Percentiles rank a stretch among this genome's conserved stretches.
phyloP scores from a whole-genome alignment of 2,888 invertebrate species.

The Cryptophagus acutangulus region DNA sequence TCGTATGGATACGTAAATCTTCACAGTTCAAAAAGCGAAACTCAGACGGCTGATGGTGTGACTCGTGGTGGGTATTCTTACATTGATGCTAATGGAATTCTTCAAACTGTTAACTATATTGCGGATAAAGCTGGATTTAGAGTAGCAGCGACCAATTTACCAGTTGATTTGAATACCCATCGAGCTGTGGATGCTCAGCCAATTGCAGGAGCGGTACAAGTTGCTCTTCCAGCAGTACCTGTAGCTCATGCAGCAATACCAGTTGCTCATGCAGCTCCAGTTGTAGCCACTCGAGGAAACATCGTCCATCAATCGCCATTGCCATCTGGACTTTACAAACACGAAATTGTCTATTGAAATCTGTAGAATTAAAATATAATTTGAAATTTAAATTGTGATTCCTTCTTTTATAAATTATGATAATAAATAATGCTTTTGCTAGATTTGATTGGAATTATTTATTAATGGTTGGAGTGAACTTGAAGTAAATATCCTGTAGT shows the following conservation, averaged over 20 bases:
- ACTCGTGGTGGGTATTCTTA: slow-evolving; percentile 65
- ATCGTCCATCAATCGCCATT: no score
- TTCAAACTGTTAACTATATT: slow-evolving; percentile 61
- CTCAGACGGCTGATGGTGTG: slow-evolving; percentile 56
- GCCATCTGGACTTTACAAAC: slow-evolving; percentile 23
- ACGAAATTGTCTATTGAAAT: slow-evolving; percentile 25
- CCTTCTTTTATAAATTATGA: no score
- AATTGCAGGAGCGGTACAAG: neutral
- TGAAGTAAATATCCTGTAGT: no score
- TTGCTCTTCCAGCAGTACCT: neutral
- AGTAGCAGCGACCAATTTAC: slow-evolving; percentile 61
- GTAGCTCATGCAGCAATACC: slow-evolving; percentile 5
- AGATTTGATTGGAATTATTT: no score
- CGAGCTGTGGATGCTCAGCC: neutral
- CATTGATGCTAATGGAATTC: slow-evolving; percentile 60
- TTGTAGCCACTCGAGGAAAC: slow-evolving; percentile 13
- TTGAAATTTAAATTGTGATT: no score
- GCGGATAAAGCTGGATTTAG: slow-evolving; percentile 62
- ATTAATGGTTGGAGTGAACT: no score
- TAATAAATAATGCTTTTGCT: no score
- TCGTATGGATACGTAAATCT: slow-evolving; percentile 61
- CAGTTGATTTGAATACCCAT: slow-evolving; percentile 34
- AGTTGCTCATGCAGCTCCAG: no score
- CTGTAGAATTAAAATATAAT: no score
- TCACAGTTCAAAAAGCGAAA: slow-evolving; percentile 60